Evolutionary conservation across 2,888 invertebrate species (phyloP).

Genomic region (Brachyptera risi): DNA sequence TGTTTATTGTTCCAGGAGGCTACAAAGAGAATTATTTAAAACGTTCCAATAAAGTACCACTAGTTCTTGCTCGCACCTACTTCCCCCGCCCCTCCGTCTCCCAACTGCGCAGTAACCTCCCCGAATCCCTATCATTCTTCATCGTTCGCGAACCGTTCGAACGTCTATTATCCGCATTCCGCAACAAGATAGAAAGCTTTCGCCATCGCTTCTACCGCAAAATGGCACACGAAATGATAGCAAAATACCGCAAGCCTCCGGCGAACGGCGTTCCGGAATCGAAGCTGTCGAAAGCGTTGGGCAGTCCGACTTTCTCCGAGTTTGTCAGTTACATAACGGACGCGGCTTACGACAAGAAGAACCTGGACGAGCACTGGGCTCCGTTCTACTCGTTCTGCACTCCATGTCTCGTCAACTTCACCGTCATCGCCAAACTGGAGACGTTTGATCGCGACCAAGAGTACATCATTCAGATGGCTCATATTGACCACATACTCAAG

Average conservation of each 20-base stretch:
- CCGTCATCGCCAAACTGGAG: slow-evolving; percentile 60
- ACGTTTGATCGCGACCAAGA: slow-evolving; percentile 52
- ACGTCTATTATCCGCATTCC: slow-evolving; percentile 33
- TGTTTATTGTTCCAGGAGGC: slow-evolving; percentile 28
- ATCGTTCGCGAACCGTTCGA: slow-evolving; percentile 35
- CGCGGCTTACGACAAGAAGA: slow-evolving; percentile 21
- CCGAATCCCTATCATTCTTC: slow-evolving; percentile 32
- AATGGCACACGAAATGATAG: slow-evolving; percentile 29
- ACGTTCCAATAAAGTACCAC: slow-evolving; percentile 29
- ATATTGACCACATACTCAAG: not conserved
- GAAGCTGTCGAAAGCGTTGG: not conserved
- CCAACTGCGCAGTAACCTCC: slow-evolving; percentile 30
- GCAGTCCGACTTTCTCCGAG: slow-evolving; percentile 50
- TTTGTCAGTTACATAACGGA: slow-evolving; percentile 37
- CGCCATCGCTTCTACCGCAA: slow-evolving; percentile 32
- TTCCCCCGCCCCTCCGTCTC: slow-evolving; percentile 32
- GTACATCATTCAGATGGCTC: not conserved
- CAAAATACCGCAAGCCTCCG: slow-evolving; percentile 1
- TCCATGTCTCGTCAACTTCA: slow-evolving; percentile 62
- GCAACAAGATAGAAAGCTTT: slow-evolving; percentile 32
- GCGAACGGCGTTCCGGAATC: not conserved
- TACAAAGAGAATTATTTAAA: slow-evolving; percentile 30
- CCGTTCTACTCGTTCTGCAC: slow-evolving; percentile 61
- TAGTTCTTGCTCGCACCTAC: slow-evolving; percentile 31
- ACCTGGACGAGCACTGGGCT: slow-evolving; percentile 59